Evolutionary conservation across 2,113 vertebrate species (phyloP).

Genomic region (Tyto alba): DNA sequence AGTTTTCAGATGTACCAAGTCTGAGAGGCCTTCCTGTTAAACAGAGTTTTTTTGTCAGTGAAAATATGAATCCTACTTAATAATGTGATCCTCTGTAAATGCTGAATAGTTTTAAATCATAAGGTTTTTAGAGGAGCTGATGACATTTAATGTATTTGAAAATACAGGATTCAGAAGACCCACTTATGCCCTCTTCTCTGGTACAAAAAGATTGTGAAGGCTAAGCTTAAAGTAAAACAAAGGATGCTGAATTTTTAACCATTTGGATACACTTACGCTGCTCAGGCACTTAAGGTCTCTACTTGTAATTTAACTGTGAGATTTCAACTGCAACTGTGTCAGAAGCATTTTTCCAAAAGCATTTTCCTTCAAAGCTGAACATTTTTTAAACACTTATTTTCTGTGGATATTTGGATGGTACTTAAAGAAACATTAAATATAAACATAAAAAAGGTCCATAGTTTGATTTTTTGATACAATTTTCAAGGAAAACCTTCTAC

Average conservation of each 20-base stretch:
- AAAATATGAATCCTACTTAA: neutral
- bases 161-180: neutral
- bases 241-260: neutral
- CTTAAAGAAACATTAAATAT: neutral
- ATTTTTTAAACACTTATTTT: neutral
- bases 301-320: neutral
- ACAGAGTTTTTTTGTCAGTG: neutral
- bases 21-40: neutral
- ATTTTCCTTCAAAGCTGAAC: neutral
- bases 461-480: neutral
- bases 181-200: neutral
- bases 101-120: neutral
- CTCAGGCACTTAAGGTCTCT: neutral
- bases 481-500: neutral
- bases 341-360: neutral
- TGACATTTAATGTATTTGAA: neutral
- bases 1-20: neutral
- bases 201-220: neutral
- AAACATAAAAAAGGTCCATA: fast-evolving
- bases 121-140: neutral
- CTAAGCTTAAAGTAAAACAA: neutral
- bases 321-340: neutral
- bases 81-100: neutral
- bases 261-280: neutral
- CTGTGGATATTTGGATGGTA: neutral